Percentiles rank a stretch among this genome's conserved stretches.
These are phyloP conservation scores for Equus quagga DNA, from an alignment of 2,113 vertebrate species.

Conservation along the genomic window DNA sequence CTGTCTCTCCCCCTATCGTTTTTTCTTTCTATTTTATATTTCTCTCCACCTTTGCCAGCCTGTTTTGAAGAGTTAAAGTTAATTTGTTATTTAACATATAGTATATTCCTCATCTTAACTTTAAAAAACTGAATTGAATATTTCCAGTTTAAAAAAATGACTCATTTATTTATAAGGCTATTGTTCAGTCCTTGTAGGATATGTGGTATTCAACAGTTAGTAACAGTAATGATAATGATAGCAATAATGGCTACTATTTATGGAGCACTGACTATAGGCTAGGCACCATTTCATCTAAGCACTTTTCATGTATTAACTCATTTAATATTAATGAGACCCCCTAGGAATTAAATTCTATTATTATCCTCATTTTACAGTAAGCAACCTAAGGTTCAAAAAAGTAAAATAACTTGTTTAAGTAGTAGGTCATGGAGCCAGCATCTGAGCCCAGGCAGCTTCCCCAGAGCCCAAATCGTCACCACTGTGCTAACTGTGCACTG, in stretches of 20 bases:
- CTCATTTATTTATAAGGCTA: background rate
- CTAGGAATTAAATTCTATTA: background rate
- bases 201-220: background rate
- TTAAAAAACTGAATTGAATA: slow-evolving; percentile 19
- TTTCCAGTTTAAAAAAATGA: background rate
- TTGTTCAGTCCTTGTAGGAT: background rate
- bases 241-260: background rate
- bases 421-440: background rate
- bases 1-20: background rate
- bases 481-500: background rate
- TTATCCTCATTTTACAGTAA: background rate
- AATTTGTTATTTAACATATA: background rate
- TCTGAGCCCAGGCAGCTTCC: background rate
- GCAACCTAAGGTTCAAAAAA: background rate
- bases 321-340: slow-evolving; percentile 4
- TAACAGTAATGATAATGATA: background rate
- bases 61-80: background rate
- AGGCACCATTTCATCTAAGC: background rate
- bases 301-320: background rate
- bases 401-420: background rate
- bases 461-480: background rate
- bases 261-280: background rate
- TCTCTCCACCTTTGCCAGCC: background rate
- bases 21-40: background rate
- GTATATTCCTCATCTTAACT: background rate